Evolutionary conservation across 2,113 vertebrate genomes (phyloP).

Genomic region (Cinclus mexicanus): DNA sequence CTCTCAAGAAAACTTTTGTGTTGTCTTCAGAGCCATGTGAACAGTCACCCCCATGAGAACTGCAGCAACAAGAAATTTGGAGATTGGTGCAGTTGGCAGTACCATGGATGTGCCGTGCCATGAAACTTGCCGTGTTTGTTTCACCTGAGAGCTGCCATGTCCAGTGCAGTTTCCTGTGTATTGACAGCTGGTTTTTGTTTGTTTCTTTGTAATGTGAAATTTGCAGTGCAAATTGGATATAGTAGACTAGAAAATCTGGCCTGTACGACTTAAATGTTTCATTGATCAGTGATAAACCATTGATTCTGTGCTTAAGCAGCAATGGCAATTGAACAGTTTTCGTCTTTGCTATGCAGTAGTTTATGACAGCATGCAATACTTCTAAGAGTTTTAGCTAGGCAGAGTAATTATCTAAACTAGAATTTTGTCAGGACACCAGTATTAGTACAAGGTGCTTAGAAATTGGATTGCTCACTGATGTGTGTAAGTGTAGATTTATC

Average conservation of each 20-base stretch:
- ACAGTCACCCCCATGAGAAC: neutral
- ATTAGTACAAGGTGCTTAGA: slow-evolving; percentile 2
- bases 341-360: neutral
- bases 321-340: neutral
- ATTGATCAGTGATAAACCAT: neutral
- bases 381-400: neutral
- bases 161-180: neutral
- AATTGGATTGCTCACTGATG: slow-evolving; percentile 40
- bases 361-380: neutral
- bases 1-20: neutral
- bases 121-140: neutral
- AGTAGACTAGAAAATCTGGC: neutral
- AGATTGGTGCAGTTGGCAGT: neutral
- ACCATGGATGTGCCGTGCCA: rapidly evolving
- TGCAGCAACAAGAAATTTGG: neutral
- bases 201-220: neutral
- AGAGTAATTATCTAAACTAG: slow-evolving; percentile 32
- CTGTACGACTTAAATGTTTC: neutral
- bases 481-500: slow-evolving; percentile 30
- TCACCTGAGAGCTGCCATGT: neutral
- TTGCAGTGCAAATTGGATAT: neutral
- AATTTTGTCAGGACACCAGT: slow-evolving; percentile 12
- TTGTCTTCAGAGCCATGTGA: neutral
- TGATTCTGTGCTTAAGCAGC: neutral
- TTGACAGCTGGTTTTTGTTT: neutral